Base-by-base conservation (phyloP, 2,888 invertebrate species). In the Heliothis peltigera region DNA sequence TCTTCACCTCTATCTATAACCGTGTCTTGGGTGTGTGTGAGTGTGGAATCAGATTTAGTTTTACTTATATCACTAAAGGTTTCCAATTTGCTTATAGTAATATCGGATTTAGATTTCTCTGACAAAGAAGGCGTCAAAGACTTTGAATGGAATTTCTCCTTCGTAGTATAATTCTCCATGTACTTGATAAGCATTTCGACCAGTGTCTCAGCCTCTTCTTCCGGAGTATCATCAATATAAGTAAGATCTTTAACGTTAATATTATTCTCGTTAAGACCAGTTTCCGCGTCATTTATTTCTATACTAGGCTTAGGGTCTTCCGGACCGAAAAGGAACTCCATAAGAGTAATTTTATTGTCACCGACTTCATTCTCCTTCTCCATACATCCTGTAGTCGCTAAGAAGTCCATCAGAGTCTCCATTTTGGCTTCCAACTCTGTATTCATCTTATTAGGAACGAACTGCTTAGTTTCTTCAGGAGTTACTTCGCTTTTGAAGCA, bases 131-230 rank as follows among this genome's bases (percentile, higher is more conserved):
- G 94, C 0, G 94, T 93, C 1, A 91, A 68, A 1, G 91, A 91
- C 39, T 90, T 84, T 0, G 89, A 88, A 82, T 91, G 85, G 0
- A 79, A 81, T 57, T 89, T 92, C 0, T 91, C 91, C 65, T 89
- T 90, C 0, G 82, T 83, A 0, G 86, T 85, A 53, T 93, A 95
- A 70, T 86, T 88, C 43, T 95, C 95, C 92, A 95, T 95, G 44
- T 95, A 95, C 69, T 95, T 94, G 0, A 95, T 78, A 0, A 95
- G 76, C 86, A 95, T 91, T 80, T 95, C 95, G 0, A 95, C 95
- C 71, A 95, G 64, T 0, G 91, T 92, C 35, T 92, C 94, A 15
- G 88, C 91, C 0, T 95, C 93, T 66, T 93, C 93, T 0, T 88
- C 91, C 0, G 95, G 95, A 0, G 94, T 92, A 68, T 95, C 95